Evolutionary conservation across 2,797 vertebrate genomes (phyloP), one percentile per base, ranked within the genome.

Genomic region (Lacerta viridis): DNA sequence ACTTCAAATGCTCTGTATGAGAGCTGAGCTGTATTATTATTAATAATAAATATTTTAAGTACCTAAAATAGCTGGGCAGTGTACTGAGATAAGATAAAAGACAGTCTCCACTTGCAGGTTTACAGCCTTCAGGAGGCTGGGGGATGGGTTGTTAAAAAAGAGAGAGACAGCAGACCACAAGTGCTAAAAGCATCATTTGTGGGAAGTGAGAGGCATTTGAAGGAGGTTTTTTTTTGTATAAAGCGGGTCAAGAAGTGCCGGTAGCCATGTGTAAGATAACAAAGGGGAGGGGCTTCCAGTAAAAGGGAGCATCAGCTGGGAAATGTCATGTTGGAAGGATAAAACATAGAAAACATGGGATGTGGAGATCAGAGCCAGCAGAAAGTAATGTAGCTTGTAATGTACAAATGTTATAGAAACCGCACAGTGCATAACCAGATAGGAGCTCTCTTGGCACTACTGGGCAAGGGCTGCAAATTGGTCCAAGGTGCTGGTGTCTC

Each of bases 1-100:
- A n/a, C 36, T 36, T 74, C 20, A 39, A 36, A 55, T 17, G 74
- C 46, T 77, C 61, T n/a, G 25, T 74, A 23, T 36, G 23, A 29
- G 18, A 74, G 50, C 50, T 5, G 7, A 20, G 13, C 9, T 17
- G 0, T n/a, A 23, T n/a, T 29, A 23, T 83, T 77, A 83, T 88
- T 68, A 83, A 88, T 87, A 87, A 87, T 83, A 78, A 36, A 78
- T 88, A 77, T 59, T 77, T 88, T 68, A 88, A 76, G 80, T 75
- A 41, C 80, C 71, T 68, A 66, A 41, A 69, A 78, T 88, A 88
- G 74, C 33, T 5, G 11, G 43, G 74, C 17, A 39, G 7, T 66
- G 23, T 76, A 50, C 86, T 68, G n/a, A 50, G 69, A 36, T 43
- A 8, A 81, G 23, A 33, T 74, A 76, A 82, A 55, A 88, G 72